A percentile compares a stretch with the other conserved stretches of the same genome.
Evolutionary conservation across 1,140 invertebrate species (phyloP).

Genomic region (Leptopilina clavipes): DNA sequence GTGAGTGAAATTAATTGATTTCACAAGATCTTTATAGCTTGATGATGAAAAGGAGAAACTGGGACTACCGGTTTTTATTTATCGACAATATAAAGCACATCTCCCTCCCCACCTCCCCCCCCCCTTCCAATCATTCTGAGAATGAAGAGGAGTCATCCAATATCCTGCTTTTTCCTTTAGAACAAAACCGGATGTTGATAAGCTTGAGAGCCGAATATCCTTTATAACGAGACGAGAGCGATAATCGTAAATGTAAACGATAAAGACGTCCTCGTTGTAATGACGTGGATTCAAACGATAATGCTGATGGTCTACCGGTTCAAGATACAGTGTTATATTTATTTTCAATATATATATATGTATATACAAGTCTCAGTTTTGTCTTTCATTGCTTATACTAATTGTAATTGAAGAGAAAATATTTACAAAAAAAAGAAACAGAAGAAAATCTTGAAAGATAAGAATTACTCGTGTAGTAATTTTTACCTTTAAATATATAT

Average conservation of each 20-base stretch:
- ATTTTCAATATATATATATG: too few species aligned
- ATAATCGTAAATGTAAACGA: constrained; percentile 26
- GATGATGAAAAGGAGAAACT: background rate
- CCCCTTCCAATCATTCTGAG: background rate
- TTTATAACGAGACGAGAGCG: background rate
- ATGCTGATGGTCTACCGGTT: constrained; percentile 15
- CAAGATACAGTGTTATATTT: background rate
- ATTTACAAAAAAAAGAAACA: background rate
- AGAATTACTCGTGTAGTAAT: too few species aligned
- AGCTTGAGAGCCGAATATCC: background rate
- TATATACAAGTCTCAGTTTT: background rate
- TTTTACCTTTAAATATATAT: too few species aligned
- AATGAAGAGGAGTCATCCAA: background rate
- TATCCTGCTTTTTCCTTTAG: background rate
- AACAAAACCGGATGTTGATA: constrained; percentile 18
- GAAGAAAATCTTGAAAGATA: too few species aligned
- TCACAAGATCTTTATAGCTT: background rate
- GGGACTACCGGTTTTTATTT: background rate
- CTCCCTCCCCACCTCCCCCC: background rate
- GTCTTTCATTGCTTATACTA: background rate
- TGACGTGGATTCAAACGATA: constrained; percentile 12
- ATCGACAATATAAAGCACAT: background rate
- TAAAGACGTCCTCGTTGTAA: constrained; percentile 20
- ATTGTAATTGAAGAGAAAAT: background rate
- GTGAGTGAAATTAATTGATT: background rate